Conservation (phyloP, 2,888 invertebrate genomes). For the Cantharis flavilabris region DNA sequence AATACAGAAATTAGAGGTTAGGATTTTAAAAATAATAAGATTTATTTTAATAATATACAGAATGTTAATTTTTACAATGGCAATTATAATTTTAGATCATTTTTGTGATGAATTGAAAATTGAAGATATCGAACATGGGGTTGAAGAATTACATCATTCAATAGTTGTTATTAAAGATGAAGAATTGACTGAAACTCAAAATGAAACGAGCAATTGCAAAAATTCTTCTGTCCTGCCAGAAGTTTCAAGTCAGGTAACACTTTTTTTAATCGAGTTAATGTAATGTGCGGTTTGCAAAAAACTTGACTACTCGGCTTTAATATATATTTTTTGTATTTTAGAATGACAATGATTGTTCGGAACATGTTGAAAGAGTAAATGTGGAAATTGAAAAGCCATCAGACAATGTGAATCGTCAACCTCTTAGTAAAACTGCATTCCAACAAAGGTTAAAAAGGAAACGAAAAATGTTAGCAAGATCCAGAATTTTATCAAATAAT, state of each 20-base stretch:
- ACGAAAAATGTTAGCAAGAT: neutral
- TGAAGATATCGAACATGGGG: neutral
- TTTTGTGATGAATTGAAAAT: neutral
- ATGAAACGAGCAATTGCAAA: neutral
- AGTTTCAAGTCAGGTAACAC: neutral
- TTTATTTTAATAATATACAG: no score
- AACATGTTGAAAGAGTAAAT: neutral
- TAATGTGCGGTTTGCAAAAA: neutral
- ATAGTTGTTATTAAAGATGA: neutral
- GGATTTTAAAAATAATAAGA: neutral
- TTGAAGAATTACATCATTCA: neutral
- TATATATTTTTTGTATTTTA: neutral
- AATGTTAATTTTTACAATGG: no score
- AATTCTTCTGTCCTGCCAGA: neutral
- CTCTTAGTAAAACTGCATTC: neutral
- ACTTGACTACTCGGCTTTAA: no score
- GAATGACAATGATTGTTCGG: neutral
- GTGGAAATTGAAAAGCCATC: neutral
- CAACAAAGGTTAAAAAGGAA: neutral
- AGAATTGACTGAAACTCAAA: neutral
- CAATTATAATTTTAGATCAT: neutral
- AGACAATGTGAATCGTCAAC: neutral
- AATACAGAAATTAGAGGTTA: neutral
- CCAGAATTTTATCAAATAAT: neutral
- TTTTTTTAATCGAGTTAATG: neutral